phyloP scores from a whole-genome alignment of 2,888 invertebrate species.

The Drosophila macrospina region DNA sequence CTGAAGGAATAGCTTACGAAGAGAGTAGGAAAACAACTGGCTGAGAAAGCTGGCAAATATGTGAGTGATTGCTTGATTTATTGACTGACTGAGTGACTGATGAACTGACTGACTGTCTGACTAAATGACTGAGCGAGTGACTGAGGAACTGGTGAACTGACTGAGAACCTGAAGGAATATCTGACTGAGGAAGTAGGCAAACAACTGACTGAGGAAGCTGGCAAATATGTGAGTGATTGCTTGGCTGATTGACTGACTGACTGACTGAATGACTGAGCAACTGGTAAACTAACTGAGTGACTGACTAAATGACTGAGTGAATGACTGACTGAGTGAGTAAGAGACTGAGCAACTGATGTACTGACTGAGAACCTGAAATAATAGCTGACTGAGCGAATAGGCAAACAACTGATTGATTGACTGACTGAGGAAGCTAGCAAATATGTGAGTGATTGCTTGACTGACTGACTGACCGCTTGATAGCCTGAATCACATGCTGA shows the following conservation, averaged over 20 bases:
- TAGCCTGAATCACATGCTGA: background rate
- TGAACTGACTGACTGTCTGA: conserved; percentile 10
- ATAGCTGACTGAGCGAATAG: background rate
- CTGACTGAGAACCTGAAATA: too few relatives aligned
- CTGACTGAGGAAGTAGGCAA: background rate
- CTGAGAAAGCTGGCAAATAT: too few relatives aligned
- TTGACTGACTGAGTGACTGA: conserved; percentile 2
- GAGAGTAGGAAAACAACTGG: background rate
- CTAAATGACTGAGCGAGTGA: conserved; percentile 8
- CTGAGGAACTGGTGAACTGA: background rate
- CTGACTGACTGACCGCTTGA: background rate
- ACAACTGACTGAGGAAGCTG: too few relatives aligned
- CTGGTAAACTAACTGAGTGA: background rate
- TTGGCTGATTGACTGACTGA: background rate
- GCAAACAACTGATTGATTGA: background rate
- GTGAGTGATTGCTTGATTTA: background rate
- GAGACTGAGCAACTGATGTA: too few relatives aligned
- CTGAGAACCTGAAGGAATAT: too few relatives aligned
- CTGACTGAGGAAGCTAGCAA: too few relatives aligned
- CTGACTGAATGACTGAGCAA: background rate
- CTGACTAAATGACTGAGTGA: background rate
- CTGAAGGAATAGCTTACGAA: background rate
- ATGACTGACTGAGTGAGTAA: background rate
- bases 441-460: background rate
- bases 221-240: background rate